phyloP scores from a whole-genome alignment of 2,113 vertebrate genomes.

The Sinocyclocheilus maitianheensis region DNA sequence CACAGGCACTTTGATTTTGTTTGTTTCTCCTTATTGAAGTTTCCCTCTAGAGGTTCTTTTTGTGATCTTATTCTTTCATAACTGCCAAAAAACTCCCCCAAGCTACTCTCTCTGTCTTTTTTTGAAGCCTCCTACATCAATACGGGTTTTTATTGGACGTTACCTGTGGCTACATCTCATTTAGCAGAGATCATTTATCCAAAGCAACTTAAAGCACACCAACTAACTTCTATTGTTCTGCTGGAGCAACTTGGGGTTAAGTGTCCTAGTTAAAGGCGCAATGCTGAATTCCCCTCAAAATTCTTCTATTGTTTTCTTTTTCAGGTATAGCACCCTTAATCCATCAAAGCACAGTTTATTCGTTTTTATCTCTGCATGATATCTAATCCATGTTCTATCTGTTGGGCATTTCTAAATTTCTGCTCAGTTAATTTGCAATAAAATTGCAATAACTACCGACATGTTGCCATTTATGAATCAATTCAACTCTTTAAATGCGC shows the following conservation, averaged over 20 bases:
- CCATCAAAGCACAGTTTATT: not conserved
- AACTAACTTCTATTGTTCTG: not conserved
- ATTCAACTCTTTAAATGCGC: not conserved
- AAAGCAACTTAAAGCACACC: not conserved
- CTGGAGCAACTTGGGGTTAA: not conserved
- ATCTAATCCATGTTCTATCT: not conserved
- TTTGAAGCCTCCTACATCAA: not conserved
- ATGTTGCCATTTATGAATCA: not conserved
- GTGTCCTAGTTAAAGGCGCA: not conserved
- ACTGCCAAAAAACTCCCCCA: conserved; percentile 27
- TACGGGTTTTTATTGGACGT: conserved; percentile 5
- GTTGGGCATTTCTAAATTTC: not conserved
- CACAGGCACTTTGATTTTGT: conserved; percentile 33
- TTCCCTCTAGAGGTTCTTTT: conserved; percentile 22
- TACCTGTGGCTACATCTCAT: not conserved
- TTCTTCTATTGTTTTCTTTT: not conserved
- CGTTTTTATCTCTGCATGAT: not conserved
- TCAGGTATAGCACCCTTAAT: not conserved
- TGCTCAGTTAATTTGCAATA: not conserved
- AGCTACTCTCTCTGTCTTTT: not conserved
- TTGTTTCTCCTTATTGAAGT: conserved; percentile 31
- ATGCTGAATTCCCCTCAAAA: not conserved
- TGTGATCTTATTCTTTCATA: conserved; percentile 18
- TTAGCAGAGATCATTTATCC: conserved; percentile 11
- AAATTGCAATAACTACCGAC: not conserved